These are phyloP conservation scores for Synergus umbraculus DNA, from an alignment of 2,888 invertebrate species.

Conservation along the genomic window DNA sequence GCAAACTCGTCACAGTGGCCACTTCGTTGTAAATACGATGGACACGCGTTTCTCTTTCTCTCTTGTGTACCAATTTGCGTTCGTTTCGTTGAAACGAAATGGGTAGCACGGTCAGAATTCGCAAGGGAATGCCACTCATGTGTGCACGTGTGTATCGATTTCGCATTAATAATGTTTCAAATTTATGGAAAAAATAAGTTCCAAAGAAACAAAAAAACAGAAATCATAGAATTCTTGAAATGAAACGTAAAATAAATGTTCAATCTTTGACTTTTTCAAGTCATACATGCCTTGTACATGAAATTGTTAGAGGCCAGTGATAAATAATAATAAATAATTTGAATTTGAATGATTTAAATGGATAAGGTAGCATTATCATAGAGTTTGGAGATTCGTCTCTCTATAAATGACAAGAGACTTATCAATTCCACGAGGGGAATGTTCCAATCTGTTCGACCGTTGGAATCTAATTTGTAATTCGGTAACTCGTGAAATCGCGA, in stretches of 20 bases:
- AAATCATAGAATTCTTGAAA: neutral
- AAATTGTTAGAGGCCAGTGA: no score
- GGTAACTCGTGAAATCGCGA: constrained; percentile 64
- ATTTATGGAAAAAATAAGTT: neutral
- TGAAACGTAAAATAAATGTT: no score
- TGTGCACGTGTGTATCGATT: constrained; percentile 4
- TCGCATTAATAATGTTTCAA: neutral
- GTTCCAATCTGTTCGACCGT: constrained; percentile 37
- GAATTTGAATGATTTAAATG: neutral
- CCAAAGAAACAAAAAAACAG: neutral
- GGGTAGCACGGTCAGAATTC: constrained; percentile 12
- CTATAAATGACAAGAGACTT: neutral
- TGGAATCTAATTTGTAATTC: constrained; percentile 63
- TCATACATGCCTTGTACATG: no score
- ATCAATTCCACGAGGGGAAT: constrained; percentile 15
- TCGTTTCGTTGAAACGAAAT: constrained; percentile 45
- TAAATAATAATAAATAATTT: no score
- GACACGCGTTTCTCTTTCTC: constrained; percentile 54
- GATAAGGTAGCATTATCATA: neutral
- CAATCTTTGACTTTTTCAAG: no score
- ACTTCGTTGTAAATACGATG: constrained; percentile 56
- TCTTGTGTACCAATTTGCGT: constrained; percentile 55
- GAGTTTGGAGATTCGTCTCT: neutral
- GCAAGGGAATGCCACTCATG: constrained; percentile 19
- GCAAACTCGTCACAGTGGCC: constrained; percentile 53